Evolutionary conservation across 2,797 vertebrate genomes (phyloP), one percentile per base, ranked within the genome.

Genomic region (Bradypodion ventrale): DNA sequence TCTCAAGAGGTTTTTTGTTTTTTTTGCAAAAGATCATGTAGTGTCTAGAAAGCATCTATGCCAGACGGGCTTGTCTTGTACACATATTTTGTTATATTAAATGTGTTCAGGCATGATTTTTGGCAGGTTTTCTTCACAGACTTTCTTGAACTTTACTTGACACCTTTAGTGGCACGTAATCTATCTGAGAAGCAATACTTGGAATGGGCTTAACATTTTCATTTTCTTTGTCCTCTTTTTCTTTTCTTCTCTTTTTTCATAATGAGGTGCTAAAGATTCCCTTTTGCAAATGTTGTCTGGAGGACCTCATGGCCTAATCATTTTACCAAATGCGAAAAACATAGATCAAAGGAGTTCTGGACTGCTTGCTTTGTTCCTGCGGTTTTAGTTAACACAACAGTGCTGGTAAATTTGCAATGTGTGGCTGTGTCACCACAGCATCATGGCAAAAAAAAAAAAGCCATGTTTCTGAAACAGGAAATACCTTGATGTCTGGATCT

Each of bases 81-180:
- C 92, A 90, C 94, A 93, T 95, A 93, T 95, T 95, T 89, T 95
- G 95, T 93, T 94, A 95, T 96, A 95, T 95, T 94, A 95, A 95
- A 95, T 97, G 90, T 96, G 98, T 97, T 96, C 83, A 90, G 96
- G 97, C 97, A 97, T 95, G 97, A 98, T 94, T 96, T 94, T 95
- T 97, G 97, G 97, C 97, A 97, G 88, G 75, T 92, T 91, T 94
- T 96, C 92, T 93, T 95, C 94, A 93, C 92, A 95, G 94, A n/a
- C 92, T 95, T 94, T 96, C 95, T 94, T 98, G 98, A 99, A 99
- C 98, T 98, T 95, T 97, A 85, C 84, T 90, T 98, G 97, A 98
- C 98, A 97, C 96, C 93, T 94, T 92, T 87, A 94, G 89, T 92
- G 92, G 94, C 96, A 95, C 94, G 92, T 96, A 96, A 95, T 93